Conservation (phyloP, 2,797 vertebrate genomes). For the Brachyrhaphis roseni region DNA sequence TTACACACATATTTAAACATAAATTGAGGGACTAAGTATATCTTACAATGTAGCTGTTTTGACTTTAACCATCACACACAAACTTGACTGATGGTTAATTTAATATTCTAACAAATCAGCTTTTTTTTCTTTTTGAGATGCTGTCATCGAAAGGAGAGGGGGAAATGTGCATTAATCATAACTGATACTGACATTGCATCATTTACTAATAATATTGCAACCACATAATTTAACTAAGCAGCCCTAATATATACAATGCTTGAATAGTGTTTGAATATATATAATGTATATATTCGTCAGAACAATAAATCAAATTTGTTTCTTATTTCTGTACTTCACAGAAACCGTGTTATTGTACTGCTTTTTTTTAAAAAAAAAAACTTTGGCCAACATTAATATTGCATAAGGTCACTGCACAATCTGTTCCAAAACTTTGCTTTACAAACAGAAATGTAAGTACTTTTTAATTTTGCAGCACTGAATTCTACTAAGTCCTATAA, state of each 20-base stretch:
- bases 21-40: not conserved
- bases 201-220: not conserved
- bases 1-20: not conserved
- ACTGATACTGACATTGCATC: not conserved
- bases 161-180: not conserved
- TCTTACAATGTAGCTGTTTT: not conserved
- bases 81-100: not conserved
- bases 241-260: not conserved
- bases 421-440: not conserved
- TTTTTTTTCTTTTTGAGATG: not conserved
- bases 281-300: no score
- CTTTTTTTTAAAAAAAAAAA: no score
- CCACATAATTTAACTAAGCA: not conserved
- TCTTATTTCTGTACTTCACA: not conserved
- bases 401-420: not conserved
- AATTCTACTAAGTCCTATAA: not conserved
- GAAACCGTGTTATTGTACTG: not conserved
- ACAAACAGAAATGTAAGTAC: not conserved
- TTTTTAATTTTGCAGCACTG: not conserved
- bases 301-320: not conserved
- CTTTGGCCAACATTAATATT: not conserved
- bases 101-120: not conserved
- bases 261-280: not conserved
- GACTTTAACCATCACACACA: not conserved
- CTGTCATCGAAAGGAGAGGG: not conserved